phyloP scores from a whole-genome alignment of 2,888 invertebrate genomes.

The Temnothorax ravouxi region DNA sequence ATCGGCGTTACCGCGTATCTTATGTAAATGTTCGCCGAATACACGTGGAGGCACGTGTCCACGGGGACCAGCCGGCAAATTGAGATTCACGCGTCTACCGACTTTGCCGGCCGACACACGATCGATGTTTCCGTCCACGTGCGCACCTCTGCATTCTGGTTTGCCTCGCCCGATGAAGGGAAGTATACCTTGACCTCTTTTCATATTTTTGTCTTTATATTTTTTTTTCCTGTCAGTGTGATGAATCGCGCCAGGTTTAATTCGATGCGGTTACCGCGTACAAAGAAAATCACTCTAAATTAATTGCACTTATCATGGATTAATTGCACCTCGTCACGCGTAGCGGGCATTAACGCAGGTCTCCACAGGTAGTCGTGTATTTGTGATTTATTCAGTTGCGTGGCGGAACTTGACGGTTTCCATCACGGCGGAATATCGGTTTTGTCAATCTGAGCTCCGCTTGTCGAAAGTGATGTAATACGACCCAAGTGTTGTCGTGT shows the following conservation, averaged over 20 bases:
- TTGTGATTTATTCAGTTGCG: constrained; percentile 48
- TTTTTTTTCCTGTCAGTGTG: neutral
- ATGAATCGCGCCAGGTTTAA: constrained; percentile 35
- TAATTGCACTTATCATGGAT: constrained; percentile 52
- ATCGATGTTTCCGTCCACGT: constrained; percentile 67
- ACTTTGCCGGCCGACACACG: constrained; percentile 62
- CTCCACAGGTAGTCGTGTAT: constrained; percentile 32
- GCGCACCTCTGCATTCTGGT: constrained; percentile 45
- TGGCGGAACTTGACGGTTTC: constrained; percentile 44
- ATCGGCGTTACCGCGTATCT: constrained; percentile 50
- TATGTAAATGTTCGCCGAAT: constrained; percentile 65
- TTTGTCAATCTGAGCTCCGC: constrained; percentile 30
- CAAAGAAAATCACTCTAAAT: constrained; percentile 48
- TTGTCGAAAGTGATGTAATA: constrained; percentile 44
- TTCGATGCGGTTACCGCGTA: constrained; percentile 8
- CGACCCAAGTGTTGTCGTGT: neutral
- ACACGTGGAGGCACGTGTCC: constrained; percentile 57
- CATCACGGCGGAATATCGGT: constrained; percentile 34
- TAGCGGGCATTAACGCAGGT: constrained; percentile 38
- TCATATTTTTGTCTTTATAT: constrained; percentile 14
- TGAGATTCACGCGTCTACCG: constrained; percentile 73
- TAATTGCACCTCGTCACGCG: constrained; percentile 50
- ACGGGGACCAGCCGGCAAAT: constrained; percentile 69
- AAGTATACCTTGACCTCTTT: neutral
- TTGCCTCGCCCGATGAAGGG: constrained; percentile 19